These are phyloP conservation scores for Drosophila mauritiana DNA, from an alignment of 1,140 invertebrate species.

Conservation along the genomic window DNA sequence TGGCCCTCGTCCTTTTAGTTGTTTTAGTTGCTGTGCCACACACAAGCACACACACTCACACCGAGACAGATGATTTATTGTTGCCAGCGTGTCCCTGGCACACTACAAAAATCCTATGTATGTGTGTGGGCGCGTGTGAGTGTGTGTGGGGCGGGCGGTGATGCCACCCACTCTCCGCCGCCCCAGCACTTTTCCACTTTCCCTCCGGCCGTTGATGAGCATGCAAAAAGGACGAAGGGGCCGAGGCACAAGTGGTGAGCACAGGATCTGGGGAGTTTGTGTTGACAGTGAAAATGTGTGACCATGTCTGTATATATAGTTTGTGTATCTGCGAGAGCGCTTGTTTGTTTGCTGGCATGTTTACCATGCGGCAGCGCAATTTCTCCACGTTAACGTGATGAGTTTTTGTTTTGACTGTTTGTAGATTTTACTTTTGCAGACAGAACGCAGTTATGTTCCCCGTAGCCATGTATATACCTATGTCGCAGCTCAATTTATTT, in stretches of 20 bases:
- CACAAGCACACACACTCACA: slow-evolving; percentile 7
- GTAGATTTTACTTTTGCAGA: slow-evolving; percentile 50
- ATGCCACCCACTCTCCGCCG: neutral
- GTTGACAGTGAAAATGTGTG: slow-evolving; percentile 69
- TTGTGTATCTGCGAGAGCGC: slow-evolving; percentile 15
- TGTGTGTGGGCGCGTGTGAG: neutral
- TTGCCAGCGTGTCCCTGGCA: slow-evolving; percentile 51
- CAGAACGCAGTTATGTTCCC: slow-evolving; percentile 29
- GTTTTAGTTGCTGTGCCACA: slow-evolving; percentile 31
- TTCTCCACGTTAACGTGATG: slow-evolving; percentile 69
- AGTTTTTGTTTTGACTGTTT: slow-evolving; percentile 68
- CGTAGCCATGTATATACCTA: neutral
- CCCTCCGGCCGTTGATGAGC: slow-evolving; percentile 62
- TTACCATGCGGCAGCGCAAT: slow-evolving; percentile 56
- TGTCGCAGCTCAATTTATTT: slow-evolving; percentile 64
- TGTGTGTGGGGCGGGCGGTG: neutral
- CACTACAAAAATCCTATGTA: slow-evolving; percentile 9
- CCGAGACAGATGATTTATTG: slow-evolving; percentile 72
- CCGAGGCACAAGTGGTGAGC: slow-evolving; percentile 19
- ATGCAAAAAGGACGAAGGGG: slow-evolving; percentile 15
- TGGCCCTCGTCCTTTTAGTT: slow-evolving; percentile 52
- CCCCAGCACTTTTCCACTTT: neutral
- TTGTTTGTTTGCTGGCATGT: slow-evolving; percentile 51
- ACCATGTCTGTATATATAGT: slow-evolving; percentile 38
- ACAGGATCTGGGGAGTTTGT: slow-evolving; percentile 50